These are phyloP conservation scores for Eubasilissa regina DNA, from an alignment of 1,140 invertebrate genomes.

Conservation along the genomic window DNA sequence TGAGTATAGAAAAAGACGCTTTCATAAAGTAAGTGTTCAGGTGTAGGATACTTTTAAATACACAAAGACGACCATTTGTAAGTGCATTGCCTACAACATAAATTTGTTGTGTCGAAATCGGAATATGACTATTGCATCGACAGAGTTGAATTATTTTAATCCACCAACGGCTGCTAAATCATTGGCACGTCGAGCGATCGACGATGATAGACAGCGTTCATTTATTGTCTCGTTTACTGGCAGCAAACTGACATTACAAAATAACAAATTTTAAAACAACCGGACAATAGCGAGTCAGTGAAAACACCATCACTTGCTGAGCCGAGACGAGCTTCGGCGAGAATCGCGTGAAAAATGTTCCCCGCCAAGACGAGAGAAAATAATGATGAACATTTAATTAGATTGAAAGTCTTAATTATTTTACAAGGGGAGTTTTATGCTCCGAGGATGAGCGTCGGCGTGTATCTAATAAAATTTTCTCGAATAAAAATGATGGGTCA, in stretches of 20 bases:
- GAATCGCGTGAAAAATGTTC: background rate
- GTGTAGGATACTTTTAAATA: too few species aligned
- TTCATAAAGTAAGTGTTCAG: too few species aligned
- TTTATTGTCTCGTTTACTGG: constrained; percentile 30
- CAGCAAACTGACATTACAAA: constrained; percentile 37
- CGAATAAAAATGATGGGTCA: too few species aligned
- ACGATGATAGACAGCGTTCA: constrained; percentile 27
- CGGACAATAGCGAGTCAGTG: background rate
- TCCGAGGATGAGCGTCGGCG: too few species aligned
- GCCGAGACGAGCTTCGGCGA: background rate
- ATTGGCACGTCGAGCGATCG: constrained; percentile 32
- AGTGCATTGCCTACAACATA: background rate
- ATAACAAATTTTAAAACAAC: constrained; percentile 2
- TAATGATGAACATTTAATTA: background rate
- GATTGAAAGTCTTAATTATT: constrained; percentile 13
- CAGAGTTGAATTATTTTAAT: constrained; percentile 24
- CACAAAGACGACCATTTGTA: too few species aligned
- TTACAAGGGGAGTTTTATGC: background rate
- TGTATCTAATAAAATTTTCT: too few species aligned
- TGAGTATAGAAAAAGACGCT: too few species aligned
- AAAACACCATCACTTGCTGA: background rate
- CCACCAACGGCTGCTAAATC: constrained; percentile 5
- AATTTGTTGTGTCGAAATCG: constrained; percentile 4
- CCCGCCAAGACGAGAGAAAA: background rate
- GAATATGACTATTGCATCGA: background rate